These are phyloP conservation scores for Phaethornis superciliosus DNA, from an alignment of 2,113 vertebrate genomes.

Conservation along the genomic window DNA sequence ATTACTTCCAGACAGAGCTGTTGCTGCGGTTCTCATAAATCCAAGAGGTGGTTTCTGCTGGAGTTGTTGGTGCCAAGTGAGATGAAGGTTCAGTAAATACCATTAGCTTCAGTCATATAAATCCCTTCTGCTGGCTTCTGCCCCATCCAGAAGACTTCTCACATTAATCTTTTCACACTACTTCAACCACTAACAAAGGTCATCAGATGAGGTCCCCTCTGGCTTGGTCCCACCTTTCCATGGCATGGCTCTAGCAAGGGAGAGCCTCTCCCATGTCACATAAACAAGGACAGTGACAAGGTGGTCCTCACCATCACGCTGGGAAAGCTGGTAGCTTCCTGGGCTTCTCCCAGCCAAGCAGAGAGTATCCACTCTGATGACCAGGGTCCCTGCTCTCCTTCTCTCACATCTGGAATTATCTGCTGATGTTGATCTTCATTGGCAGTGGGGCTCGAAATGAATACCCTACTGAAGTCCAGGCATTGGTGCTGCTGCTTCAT, in stretches of 20 bases:
- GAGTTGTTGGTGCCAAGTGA: background rate
- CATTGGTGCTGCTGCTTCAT: background rate
- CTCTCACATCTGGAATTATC: background rate
- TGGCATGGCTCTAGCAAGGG: background rate
- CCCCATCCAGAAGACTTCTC: background rate
- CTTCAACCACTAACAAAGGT: background rate
- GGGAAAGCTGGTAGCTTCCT: background rate
- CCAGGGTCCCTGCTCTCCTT: background rate
- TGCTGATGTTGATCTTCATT: background rate
- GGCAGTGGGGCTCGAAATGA: background rate
- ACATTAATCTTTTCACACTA: accelerated
- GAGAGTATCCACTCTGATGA: accelerated
- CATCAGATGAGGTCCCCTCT: background rate
- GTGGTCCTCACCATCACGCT: background rate
- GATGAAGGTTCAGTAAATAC: background rate
- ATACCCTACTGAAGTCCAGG: background rate
- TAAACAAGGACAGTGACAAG: background rate
- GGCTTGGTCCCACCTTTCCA: background rate
- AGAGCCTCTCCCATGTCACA: background rate
- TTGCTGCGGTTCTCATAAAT: background rate
- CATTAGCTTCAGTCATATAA: background rate
- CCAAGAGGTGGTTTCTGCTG: background rate
- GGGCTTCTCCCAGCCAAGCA: background rate
- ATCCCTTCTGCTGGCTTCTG: background rate
- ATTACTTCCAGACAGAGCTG: background rate